phyloP scores from a whole-genome alignment of 2,113 vertebrate species.

The Gila orcuttii region DNA sequence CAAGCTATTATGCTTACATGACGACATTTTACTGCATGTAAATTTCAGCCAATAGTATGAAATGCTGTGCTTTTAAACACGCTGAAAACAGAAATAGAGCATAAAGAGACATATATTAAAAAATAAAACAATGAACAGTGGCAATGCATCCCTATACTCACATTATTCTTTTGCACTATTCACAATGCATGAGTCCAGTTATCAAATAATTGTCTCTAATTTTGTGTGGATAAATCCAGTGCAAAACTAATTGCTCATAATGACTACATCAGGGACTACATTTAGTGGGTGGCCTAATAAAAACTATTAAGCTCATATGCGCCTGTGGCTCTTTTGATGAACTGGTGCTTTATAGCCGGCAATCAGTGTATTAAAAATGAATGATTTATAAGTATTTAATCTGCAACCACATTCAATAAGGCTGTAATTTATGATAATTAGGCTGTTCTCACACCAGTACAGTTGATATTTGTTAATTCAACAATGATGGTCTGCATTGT shows the following conservation, averaged over 20 bases:
- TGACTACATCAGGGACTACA: slow-evolving; percentile 63
- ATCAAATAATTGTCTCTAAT: slow-evolving; percentile 75
- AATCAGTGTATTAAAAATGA: slow-evolving; percentile 77
- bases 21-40: too few relatives aligned
- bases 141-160: too few relatives aligned
- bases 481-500: slow-evolving; percentile 66
- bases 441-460: slow-evolving; percentile 71
- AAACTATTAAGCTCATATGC: slow-evolving; percentile 70
- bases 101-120: too few relatives aligned
- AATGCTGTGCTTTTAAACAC: too few relatives aligned
- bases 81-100: too few relatives aligned
- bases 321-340: slow-evolving; percentile 77
- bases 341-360: slow-evolving; percentile 66
- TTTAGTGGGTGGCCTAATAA: slow-evolving; percentile 54
- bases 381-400: slow-evolving; percentile 80
- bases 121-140: too few relatives aligned
- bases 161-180: background rate
- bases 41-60: too few relatives aligned
- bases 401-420: slow-evolving; percentile 63
- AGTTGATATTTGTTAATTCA: slow-evolving; percentile 80
- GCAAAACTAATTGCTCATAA: slow-evolving; percentile 74
- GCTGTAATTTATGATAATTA: too few relatives aligned
- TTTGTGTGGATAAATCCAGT: slow-evolving; percentile 71
- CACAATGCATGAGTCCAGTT: slow-evolving; percentile 49
- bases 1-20: too few relatives aligned